These are phyloP conservation scores for Notamacropus eugenii DNA, from an alignment of 2,797 vertebrate genomes.

Conservation along the genomic window DNA sequence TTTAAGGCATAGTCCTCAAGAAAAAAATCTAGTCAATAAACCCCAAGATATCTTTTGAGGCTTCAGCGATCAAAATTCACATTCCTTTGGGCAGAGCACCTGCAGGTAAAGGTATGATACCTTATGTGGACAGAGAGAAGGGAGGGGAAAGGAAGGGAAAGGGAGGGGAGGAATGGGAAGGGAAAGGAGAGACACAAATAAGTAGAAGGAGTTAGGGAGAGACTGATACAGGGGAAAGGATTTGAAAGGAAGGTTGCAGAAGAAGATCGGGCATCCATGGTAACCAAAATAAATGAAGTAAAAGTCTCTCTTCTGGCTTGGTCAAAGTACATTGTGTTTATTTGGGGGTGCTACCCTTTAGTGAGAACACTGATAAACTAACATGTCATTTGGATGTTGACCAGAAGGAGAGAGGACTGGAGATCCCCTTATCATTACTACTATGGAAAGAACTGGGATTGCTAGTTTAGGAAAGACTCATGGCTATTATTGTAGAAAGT, in stretches of 20 bases:
- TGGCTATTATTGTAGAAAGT: background rate
- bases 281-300: background rate
- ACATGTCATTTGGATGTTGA: background rate
- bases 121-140: too few species aligned
- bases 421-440: background rate
- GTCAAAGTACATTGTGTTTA: background rate
- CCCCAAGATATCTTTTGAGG: too few species aligned
- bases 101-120: too few species aligned
- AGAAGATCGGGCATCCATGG: background rate
- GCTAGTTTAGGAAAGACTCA: background rate
- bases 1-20: too few species aligned
- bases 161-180: too few species aligned
- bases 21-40: too few species aligned
- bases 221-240: background rate
- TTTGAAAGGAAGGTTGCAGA: background rate
- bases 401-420: background rate
- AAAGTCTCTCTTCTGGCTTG: background rate
- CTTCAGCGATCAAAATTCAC: too few species aligned
- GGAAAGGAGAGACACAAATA: background rate
- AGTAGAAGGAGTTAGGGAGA: background rate
- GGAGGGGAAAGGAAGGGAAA: too few species aligned
- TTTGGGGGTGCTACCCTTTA: background rate
- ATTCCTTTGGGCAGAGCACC: too few species aligned
- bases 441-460: background rate
- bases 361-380: background rate